Percentiles rank a stretch among this genome's conserved stretches.
These are phyloP conservation scores for Xyrauchen texanus DNA, from an alignment of 2,113 vertebrate species.

Conservation along the genomic window DNA sequence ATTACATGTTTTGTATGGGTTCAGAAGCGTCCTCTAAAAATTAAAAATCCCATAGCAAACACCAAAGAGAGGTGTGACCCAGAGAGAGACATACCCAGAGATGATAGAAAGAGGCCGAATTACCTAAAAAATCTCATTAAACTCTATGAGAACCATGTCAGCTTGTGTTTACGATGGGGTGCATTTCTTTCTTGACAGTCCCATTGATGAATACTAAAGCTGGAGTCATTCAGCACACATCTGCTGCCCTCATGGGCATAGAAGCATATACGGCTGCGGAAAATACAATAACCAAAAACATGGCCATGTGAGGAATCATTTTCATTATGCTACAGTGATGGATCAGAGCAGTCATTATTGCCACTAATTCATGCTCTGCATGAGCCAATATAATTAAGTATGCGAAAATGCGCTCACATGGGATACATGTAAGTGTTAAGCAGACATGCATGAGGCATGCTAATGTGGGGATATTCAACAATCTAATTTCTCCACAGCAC, in stretches of 20 bases:
- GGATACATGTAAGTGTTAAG: constrained; percentile 17
- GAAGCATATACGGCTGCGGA: not conserved
- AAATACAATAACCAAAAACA: constrained; percentile 26
- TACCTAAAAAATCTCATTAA: constrained; percentile 9
- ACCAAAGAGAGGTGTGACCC: not conserved
- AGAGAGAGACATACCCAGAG: not conserved
- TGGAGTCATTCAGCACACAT: constrained; percentile 15
- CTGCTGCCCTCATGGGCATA: constrained; percentile 21
- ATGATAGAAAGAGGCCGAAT: constrained; percentile 5
- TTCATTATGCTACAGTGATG: constrained; percentile 22
- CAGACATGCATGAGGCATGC: not conserved
- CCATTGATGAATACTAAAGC: constrained; percentile 30
- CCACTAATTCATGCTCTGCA: constrained; percentile 34
- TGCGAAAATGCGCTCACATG: constrained; percentile 19
- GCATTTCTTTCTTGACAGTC: constrained; percentile 15
- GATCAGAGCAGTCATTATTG: constrained; percentile 35
- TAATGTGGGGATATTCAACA: not conserved
- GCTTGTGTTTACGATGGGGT: not conserved
- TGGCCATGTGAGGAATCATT: constrained; percentile 16
- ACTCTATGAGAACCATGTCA: constrained; percentile 10
- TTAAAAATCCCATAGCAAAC: not conserved
- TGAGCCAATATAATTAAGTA: constrained; percentile 43
- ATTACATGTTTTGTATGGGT: too few relatives aligned
- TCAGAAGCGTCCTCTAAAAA: too few relatives aligned
- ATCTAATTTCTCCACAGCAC: constrained; percentile 2